Evolutionary conservation across 1,140 invertebrate genomes (phyloP).

Genomic region (Drosophila orena): DNA sequence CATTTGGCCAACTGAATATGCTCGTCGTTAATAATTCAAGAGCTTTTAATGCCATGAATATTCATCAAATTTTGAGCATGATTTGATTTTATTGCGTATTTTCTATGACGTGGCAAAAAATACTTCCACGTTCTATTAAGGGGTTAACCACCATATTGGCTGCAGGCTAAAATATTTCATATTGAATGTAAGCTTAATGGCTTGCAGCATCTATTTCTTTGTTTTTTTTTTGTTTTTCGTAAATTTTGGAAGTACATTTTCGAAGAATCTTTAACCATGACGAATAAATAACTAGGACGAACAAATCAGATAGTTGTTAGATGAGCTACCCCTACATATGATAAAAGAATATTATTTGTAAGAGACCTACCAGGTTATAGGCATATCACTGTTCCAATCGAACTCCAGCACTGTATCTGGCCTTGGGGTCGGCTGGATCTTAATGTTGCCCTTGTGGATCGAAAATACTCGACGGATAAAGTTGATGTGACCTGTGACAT

Average conservation of each 20-base stretch:
- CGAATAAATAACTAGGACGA: too few relatives aligned
- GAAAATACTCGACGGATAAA: background rate
- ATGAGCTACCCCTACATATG: too few relatives aligned
- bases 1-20: conserved; percentile 77
- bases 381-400: background rate
- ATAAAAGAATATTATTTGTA: too few relatives aligned
- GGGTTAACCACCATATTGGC: conserved; percentile 9
- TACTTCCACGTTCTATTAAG: background rate
- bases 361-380: background rate
- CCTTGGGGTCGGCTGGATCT: background rate
- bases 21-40: conserved; percentile 80
- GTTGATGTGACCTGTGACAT: background rate
- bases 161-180: conserved; percentile 4
- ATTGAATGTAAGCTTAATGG: background rate
- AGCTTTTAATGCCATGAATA: conserved; percentile 83
- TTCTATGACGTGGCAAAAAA: conserved; percentile 52
- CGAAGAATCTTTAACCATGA: too few relatives aligned
- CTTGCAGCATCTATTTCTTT: background rate
- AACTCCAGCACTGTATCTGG: background rate
- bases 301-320: too few relatives aligned
- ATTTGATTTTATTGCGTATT: conserved; percentile 83
- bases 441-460: background rate
- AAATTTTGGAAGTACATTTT: too few relatives aligned
- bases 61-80: conserved; percentile 82
- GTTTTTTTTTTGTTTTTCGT: too few relatives aligned